phyloP scores from a whole-genome alignment of 1,140 invertebrate genomes.

The Pygmarrhopalites habei region DNA sequence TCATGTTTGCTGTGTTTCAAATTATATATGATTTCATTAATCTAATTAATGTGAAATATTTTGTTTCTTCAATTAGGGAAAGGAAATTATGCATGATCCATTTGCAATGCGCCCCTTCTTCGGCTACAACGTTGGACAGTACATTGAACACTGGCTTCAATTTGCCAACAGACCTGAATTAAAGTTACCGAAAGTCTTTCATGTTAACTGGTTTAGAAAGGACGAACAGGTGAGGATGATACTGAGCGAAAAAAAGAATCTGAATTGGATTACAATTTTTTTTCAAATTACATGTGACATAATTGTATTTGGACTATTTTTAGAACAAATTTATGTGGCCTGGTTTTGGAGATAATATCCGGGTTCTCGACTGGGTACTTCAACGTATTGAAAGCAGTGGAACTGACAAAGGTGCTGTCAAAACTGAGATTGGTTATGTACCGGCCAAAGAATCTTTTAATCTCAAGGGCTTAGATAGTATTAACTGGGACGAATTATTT shows the following conservation, averaged over 20 bases:
- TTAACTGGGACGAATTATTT: slow-evolving; percentile 77
- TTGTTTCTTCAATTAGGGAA: too few relatives aligned
- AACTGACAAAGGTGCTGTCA: slow-evolving; percentile 45
- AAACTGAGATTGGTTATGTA: slow-evolving; percentile 68
- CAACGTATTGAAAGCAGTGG: slow-evolving; percentile 66
- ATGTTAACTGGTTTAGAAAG: slow-evolving; percentile 98
- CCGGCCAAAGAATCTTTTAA: slow-evolving; percentile 63
- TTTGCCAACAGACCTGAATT: slow-evolving; percentile 59
- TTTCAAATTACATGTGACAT: too few relatives aligned
- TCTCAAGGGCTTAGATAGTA: slow-evolving; percentile 58
- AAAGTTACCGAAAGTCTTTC: slow-evolving; percentile 85
- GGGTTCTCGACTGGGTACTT: slow-evolving; percentile 92
- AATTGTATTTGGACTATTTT: too few relatives aligned
- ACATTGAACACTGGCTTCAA: slow-evolving; percentile 88
- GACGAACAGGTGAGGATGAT: slow-evolving; percentile 47
- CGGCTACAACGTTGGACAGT: slow-evolving; percentile 97
- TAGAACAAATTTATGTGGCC: slow-evolving; percentile 91
- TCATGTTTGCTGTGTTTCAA: too few relatives aligned
- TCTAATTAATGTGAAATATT: too few relatives aligned
- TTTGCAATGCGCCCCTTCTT: slow-evolving; percentile 99
- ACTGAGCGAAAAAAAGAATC: too few relatives aligned
- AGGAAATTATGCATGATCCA: slow-evolving; percentile 95
- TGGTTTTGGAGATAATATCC: slow-evolving; percentile 92
- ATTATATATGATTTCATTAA: too few relatives aligned
- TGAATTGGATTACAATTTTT: too few relatives aligned